Conservation (phyloP, 1,140 invertebrate genomes). For the Xylocopa sonorina region DNA sequence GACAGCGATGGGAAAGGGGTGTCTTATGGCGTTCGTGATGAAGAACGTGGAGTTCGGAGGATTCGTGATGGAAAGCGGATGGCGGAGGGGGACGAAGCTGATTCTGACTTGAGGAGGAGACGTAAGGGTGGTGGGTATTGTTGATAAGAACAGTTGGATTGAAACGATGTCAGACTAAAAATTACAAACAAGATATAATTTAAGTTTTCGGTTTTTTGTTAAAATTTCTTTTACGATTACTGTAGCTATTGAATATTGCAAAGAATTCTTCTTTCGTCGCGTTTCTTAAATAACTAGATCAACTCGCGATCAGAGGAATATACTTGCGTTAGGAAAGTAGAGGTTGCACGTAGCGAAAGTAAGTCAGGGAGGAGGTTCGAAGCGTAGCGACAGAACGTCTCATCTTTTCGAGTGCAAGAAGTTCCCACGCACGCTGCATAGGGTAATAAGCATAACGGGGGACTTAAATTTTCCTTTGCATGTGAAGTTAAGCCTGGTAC, state of each 20-base stretch:
- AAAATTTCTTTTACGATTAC: too few relatives aligned
- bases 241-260: too few relatives aligned
- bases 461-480: conserved; percentile 22
- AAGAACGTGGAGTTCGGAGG: conserved; percentile 35
- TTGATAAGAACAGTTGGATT: background rate
- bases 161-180: too few relatives aligned
- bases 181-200: too few relatives aligned
- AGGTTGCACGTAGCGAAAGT: too few relatives aligned
- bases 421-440: background rate
- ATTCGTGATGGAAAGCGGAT: conserved; percentile 11
- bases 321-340: too few relatives aligned
- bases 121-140: conserved; percentile 5
- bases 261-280: too few relatives aligned
- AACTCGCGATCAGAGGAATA: too few relatives aligned
- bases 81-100: background rate
- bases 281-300: too few relatives aligned
- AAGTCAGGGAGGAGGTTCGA: too few relatives aligned
- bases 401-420: background rate
- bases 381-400: background rate
- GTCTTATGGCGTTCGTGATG: conserved; percentile 13
- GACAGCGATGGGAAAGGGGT: conserved; percentile 10
- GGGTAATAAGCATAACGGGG: background rate
- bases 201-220: too few relatives aligned
- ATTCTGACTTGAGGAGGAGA: conserved; percentile 20
- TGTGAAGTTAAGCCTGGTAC: background rate